Evolutionary conservation across 2,113 vertebrate genomes (phyloP), one percentile per base, ranked within the genome.

Genomic region (Chaetorhynchus papuensis): DNA sequence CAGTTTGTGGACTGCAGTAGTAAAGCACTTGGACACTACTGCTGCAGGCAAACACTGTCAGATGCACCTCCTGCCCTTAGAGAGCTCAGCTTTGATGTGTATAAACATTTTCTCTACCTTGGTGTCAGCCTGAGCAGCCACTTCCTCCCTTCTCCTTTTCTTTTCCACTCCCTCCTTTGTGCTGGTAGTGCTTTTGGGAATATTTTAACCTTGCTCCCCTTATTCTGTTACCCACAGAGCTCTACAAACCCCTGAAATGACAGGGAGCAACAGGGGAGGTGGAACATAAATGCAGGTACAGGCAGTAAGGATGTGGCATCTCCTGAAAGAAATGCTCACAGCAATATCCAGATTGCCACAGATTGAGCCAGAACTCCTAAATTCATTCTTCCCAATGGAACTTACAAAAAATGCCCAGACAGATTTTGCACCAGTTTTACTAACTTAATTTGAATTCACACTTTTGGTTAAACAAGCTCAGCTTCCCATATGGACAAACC

Each of bases 381-480:
- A 74, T 70, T 63, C 30, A 63, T 93, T 70, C 68, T 86, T 70
- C 56, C 44, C 63, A 33, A 42, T 61, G 75, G 78, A 69, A 93
- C 66, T 74, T 77, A 69, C 21, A 31, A 33, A 59, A 83, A 93
- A 65, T 61, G 76, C 27, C 92, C 64, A 83, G 71, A 78, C 79
- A 90, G 79, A 78, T 71, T 94, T 92, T 90, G 72, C 75, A 85
- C 47, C 64, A 78, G 33, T 86, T 94, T 91, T 66, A 69, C 86
- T 76, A 85, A 83, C 54, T 92, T 90, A 68, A 88, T 92, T 92
- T 96, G 92, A 94, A 92, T 92, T 94, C 86, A 93, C 75, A 78
- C 76, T 83, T 93, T 93, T 86, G 56, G 60, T 86, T 94, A 96
- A 95, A 94, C 75, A 86, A 92, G 64, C 77, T 75, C 47, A 87